Evolutionary conservation across 2,888 invertebrate genomes (phyloP), one percentile per base, ranked within the genome.

Genomic region (Stictocephala bisonia): DNA sequence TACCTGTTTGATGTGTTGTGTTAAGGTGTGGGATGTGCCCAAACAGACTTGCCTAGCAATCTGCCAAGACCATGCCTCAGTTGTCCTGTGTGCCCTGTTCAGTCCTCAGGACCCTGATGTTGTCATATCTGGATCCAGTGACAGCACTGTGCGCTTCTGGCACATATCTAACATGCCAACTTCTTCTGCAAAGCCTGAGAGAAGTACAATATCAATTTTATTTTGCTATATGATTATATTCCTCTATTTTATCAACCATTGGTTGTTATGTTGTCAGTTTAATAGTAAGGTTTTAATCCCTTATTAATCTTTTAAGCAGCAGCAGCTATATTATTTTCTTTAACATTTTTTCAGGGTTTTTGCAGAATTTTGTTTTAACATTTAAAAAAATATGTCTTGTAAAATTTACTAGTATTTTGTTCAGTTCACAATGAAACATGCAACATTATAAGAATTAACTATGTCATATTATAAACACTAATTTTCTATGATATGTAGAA

Each of bases 71-170:
- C 90, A 91, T 81, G 77, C 80, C 60, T 85, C 85, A 66, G 83
- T 87, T 31, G 82, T 90, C 35, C 83, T 91, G 66, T 85, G 87
- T 76, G 88, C 88, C 41, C 83, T 87, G 79, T 94, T 93, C 91
- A 88, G 90, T 82, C 87, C 90, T 2, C 80, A 87, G 35, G 86
- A 90, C 80, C 84, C 88, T 9, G 86, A 88, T 81, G 83, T 86
- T 29, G 86, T 91, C 26, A 85, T 93, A 75, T 88, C 90, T 1
- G 92, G 91, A 1, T 90, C 90, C 2, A 87, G 86, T 29, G 93
- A 93, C 83, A 87, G 85, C 80, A 86, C 88, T 0, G 81, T 94
- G n/a, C 86, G 89, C 0, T 82, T 90, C 51, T 94, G 93, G 93
- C 85, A 86, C 66, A 80, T 87, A 0, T 84, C 84, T 0, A 81